These are phyloP conservation scores for Zhuqinia jingwanae DNA, from an alignment of 2,888 invertebrate species.

Conservation along the genomic window DNA sequence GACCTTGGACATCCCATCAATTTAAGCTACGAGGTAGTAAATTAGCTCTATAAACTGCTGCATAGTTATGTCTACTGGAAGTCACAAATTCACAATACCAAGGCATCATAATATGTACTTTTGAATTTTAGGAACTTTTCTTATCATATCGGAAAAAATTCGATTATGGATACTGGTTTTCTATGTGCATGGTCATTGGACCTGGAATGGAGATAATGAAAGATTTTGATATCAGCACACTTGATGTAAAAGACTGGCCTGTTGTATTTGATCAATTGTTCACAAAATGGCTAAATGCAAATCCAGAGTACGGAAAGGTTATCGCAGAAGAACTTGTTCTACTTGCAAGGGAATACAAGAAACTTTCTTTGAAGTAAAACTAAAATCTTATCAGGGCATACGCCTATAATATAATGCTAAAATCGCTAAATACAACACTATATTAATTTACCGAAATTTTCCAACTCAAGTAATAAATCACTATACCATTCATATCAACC, in stretches of 20 bases:
- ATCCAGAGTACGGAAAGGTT: background rate
- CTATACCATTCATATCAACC: too few species aligned
- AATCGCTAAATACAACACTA: too few species aligned
- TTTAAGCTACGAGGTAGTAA: background rate
- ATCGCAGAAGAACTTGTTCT: background rate
- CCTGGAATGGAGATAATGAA: background rate
- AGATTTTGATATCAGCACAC: background rate
- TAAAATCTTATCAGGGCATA: too few species aligned
- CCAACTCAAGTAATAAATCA: too few species aligned
- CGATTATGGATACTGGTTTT: conserved; percentile 1
- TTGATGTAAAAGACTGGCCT: background rate
- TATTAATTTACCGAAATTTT: too few species aligned
- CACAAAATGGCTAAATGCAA: background rate
- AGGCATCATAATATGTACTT: too few species aligned
- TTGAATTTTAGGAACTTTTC: too few species aligned
- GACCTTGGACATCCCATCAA: conserved; percentile 11
- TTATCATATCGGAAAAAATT: background rate
- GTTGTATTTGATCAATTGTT: background rate
- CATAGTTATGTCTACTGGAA: too few species aligned
- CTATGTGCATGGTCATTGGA: background rate
- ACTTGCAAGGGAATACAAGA: background rate
- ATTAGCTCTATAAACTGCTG: too few species aligned
- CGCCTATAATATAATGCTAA: too few species aligned
- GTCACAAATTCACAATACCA: background rate
- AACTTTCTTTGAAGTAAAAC: too few species aligned